Conservation (phyloP, 2,888 invertebrate genomes). For the Strigamia transsilvanica region DNA sequence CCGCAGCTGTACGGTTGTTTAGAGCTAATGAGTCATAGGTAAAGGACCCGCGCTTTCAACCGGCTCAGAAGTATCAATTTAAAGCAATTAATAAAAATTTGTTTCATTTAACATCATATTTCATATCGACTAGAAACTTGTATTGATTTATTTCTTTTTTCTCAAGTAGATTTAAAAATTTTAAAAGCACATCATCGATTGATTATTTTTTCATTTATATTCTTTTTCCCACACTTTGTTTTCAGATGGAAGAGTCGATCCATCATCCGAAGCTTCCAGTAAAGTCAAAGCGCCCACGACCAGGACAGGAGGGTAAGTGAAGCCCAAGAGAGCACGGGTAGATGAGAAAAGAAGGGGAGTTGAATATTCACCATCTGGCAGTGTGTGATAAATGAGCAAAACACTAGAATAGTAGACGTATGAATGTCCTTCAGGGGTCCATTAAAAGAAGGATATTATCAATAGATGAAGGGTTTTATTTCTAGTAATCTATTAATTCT, state of each 20-base stretch:
- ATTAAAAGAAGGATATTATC: not conserved
- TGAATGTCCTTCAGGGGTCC: constrained; percentile 8
- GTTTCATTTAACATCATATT: not conserved
- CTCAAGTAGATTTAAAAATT: not conserved
- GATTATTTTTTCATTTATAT: constrained; percentile 22
- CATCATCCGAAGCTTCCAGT: constrained; percentile 38
- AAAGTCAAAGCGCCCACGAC: constrained; percentile 24
- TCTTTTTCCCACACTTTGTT: constrained; percentile 29
- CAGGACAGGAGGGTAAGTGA: constrained; percentile 43
- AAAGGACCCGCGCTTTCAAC: not conserved
- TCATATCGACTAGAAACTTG: not conserved
- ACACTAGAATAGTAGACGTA: constrained; percentile 16
- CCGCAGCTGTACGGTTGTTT: constrained; percentile 14
- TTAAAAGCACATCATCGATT: constrained; percentile 13
- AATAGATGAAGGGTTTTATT: not conserved
- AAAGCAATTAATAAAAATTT: not conserved
- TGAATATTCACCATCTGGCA: constrained; percentile 48
- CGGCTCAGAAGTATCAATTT: not conserved
- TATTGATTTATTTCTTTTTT: too few relatives aligned
- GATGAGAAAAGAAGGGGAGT: constrained; percentile 33
- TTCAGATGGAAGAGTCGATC: constrained; percentile 46
- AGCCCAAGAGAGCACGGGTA: constrained; percentile 29
- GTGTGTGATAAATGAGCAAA: constrained; percentile 35
- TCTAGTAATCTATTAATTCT: not conserved
- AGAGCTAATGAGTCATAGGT: constrained; percentile 22